These are phyloP conservation scores for Mormyrops attenuatus DNA, from an alignment of 2,797 vertebrate genomes.

Conservation along the genomic window DNA sequence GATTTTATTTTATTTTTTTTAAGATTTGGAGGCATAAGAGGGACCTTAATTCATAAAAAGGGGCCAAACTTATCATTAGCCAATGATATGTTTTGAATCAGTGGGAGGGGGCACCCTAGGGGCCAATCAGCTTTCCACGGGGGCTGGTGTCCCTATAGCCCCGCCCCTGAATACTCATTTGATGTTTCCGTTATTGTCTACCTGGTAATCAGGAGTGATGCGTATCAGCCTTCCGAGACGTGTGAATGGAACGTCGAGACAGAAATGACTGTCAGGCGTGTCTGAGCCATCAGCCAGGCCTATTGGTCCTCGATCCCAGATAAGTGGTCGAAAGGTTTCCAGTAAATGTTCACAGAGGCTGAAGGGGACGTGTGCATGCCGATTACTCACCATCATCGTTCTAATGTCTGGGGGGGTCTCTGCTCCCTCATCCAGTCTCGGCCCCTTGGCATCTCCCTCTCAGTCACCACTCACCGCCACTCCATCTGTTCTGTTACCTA, in stretches of 20 bases:
- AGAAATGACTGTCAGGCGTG: not conserved
- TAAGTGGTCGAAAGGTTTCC: slow-evolving; percentile 11
- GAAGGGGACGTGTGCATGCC: not conserved
- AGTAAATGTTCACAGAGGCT: not conserved
- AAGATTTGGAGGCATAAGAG: not conserved
- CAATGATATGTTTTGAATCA: not conserved
- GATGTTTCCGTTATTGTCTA: not conserved
- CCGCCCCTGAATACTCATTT: not conserved
- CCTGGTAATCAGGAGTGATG: not conserved
- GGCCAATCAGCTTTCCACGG: not conserved
- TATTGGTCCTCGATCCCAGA: not conserved
- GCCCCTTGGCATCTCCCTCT: slow-evolving; percentile 29
- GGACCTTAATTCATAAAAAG: not conserved
- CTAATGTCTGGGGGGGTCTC: slow-evolving; percentile 28
- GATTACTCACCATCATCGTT: slow-evolving; percentile 24
- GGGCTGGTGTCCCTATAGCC: not conserved
- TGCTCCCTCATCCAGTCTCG: slow-evolving; percentile 1
- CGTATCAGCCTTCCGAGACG: not conserved
- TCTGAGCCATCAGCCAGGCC: not conserved
- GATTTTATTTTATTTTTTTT: not conserved
- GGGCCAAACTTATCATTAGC: not conserved
- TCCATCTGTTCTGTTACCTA: slow-evolving; percentile 56
- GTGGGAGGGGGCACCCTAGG: not conserved
- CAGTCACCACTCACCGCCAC: slow-evolving; percentile 42
- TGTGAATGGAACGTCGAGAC: not conserved